These are phyloP conservation scores for Gymnosoma rotundatum DNA, from an alignment of 2,888 invertebrate species.

Conservation along the genomic window DNA sequence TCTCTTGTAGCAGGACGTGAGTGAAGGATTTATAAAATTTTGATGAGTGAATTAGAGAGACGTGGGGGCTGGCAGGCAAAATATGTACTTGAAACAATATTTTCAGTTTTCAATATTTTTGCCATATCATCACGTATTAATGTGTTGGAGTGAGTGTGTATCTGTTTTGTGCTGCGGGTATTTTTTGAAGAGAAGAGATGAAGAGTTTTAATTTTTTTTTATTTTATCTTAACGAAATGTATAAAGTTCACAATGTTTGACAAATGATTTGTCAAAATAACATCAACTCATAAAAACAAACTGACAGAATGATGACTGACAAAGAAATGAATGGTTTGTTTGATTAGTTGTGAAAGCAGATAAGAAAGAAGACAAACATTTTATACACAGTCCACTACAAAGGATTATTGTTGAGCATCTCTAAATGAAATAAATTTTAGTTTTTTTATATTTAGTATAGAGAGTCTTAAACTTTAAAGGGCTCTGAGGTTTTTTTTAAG, in stretches of 20 bases:
- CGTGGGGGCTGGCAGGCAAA: neutral
- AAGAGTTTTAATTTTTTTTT: constrained; percentile 19
- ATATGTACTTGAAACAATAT: constrained; percentile 14
- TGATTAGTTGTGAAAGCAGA: neutral
- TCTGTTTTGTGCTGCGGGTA: neutral
- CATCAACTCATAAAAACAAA: constrained; percentile 51
- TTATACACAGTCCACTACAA: neutral
- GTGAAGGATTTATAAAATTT: neutral
- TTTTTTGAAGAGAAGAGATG: neutral
- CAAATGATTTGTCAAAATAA: constrained; percentile 68
- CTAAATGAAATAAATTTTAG: neutral
- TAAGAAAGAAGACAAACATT: constrained; percentile 1
- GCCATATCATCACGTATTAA: constrained; percentile 31
- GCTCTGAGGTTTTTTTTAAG: too few species aligned
- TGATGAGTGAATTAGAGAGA: neutral
- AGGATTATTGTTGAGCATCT: neutral
- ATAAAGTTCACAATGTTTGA: constrained; percentile 66
- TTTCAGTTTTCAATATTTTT: neutral
- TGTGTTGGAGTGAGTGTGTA: neutral
- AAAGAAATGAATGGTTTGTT: constrained; percentile 21
- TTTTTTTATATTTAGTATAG: neutral
- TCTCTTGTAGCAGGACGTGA: neutral
- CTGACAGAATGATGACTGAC: constrained; percentile 29
- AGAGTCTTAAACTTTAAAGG: neutral
- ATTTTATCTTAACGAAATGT: constrained; percentile 28